Evolutionary conservation across 2,113 vertebrate species (phyloP).

Genomic region (Brachypodius melanocephalos): DNA sequence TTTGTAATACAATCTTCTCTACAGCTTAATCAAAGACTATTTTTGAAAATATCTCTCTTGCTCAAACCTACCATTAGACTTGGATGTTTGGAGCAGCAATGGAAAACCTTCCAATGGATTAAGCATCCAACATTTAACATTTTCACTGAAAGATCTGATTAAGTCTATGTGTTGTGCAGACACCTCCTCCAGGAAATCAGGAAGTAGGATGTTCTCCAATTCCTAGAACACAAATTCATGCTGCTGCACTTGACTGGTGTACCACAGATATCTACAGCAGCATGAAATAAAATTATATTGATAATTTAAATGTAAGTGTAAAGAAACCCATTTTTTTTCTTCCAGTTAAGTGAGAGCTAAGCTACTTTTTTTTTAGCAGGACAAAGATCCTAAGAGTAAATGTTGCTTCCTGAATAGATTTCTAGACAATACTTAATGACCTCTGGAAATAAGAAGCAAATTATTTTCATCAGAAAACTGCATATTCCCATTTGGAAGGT

Average conservation of each 20-base stretch:
- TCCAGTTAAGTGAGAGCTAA: not conserved
- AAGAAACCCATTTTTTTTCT: not conserved
- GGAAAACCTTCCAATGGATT: conserved; percentile 60
- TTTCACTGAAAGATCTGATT: conserved; percentile 67
- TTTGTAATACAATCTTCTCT: not conserved
- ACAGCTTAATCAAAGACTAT: not conserved
- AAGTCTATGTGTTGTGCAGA: conserved; percentile 59
- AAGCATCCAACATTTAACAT: conserved; percentile 61
- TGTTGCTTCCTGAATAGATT: not conserved
- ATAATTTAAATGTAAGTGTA: not conserved
- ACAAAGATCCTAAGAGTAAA: not conserved
- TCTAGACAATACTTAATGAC: not conserved
- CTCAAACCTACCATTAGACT: conserved; percentile 57
- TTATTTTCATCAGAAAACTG: not conserved
- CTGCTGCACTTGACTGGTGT: not conserved
- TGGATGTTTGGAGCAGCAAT: conserved; percentile 42
- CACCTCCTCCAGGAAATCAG: conserved; percentile 68
- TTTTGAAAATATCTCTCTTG: not conserved
- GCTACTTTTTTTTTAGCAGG: not conserved
- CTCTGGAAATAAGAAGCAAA: not conserved
- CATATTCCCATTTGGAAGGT: not conserved
- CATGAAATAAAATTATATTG: not conserved
- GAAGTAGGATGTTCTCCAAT: conserved; percentile 66
- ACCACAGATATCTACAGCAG: not conserved
- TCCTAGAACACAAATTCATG: conserved; percentile 36